Conservation (phyloP, 1,140 invertebrate genomes). For the Drusus annulatus region DNA sequence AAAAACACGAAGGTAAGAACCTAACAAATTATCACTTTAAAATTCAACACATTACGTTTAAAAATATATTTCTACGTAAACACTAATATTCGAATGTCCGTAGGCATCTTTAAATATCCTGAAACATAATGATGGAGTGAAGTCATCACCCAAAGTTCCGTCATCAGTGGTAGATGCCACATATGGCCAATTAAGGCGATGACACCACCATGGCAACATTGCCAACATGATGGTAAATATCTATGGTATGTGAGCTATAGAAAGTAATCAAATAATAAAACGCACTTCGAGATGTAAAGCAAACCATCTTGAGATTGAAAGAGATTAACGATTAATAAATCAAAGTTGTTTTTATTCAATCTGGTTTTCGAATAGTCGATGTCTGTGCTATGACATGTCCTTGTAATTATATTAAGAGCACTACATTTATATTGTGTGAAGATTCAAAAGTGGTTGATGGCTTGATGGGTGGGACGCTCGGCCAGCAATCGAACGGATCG, state of each 20-base stretch:
- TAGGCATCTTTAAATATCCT: too few species aligned
- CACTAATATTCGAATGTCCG: too few species aligned
- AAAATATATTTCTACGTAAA: too few species aligned
- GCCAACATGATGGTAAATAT: slow-evolving; percentile 1
- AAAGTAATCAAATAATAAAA: background rate
- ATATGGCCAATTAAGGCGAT: slow-evolving; percentile 15
- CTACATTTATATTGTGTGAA: too few species aligned
- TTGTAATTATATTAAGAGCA: background rate
- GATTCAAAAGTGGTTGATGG: too few species aligned
- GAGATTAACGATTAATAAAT: background rate
- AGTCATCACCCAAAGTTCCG: background rate
- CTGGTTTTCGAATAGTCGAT: background rate
- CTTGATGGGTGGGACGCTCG: too few species aligned
- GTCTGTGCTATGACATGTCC: background rate
- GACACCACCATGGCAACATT: slow-evolving; percentile 14
- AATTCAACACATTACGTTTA: too few species aligned
- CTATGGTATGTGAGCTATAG: background rate
- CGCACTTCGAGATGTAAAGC: background rate
- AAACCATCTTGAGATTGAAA: background rate
- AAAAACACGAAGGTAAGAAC: too few species aligned
- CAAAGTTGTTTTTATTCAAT: background rate
- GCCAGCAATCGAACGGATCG: too few species aligned
- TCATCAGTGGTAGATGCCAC: slow-evolving; percentile 5
- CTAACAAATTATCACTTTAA: too few species aligned
- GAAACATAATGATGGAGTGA: slow-evolving; percentile 3